Evolutionary conservation across 2,113 vertebrate species (phyloP).

Genomic region (Hoplias malabaricus): DNA sequence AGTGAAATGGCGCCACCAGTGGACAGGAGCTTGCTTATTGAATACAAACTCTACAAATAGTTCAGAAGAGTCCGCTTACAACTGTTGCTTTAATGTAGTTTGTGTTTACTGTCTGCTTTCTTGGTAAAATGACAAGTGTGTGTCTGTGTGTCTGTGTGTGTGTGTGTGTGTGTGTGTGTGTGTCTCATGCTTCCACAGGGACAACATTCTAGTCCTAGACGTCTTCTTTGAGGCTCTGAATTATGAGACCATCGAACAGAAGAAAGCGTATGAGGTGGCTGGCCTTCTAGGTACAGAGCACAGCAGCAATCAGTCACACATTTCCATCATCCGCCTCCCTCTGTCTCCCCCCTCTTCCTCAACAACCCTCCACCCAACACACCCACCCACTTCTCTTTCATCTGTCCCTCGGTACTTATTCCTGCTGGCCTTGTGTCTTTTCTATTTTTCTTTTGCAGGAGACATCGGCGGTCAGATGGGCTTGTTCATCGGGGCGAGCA

Average conservation of each 20-base stretch:
- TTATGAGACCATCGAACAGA: conserved; percentile 98
- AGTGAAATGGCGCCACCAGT: too few relatives aligned
- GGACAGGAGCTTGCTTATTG: too few relatives aligned
- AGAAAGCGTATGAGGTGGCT: conserved; percentile 97
- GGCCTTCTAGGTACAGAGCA: conserved; percentile 85
- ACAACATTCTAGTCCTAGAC: conserved; percentile 97
- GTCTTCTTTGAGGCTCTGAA: conserved; percentile 98
- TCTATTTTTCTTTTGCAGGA: conserved; percentile 72
- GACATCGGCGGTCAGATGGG: conserved; percentile 99
- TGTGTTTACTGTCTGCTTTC: too few relatives aligned
- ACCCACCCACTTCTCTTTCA: neutral
- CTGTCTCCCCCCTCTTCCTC: neutral
- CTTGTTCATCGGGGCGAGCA: conserved; percentile 96
- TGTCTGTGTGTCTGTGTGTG: too few relatives aligned
- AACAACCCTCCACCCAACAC: too few relatives aligned
- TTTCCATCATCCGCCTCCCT: neutral
- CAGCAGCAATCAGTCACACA: neutral
- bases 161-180: neutral
- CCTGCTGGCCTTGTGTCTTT: neutral
- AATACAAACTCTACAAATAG: too few relatives aligned
- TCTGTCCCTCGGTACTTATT: neutral
- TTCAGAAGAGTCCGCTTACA: too few relatives aligned
- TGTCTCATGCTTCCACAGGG: conserved; percentile 73
- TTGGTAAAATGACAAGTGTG: too few relatives aligned
- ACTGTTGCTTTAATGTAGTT: too few relatives aligned